Evolutionary conservation across 1,140 invertebrate genomes (phyloP).

Genomic region (Danaus plexippus): DNA sequence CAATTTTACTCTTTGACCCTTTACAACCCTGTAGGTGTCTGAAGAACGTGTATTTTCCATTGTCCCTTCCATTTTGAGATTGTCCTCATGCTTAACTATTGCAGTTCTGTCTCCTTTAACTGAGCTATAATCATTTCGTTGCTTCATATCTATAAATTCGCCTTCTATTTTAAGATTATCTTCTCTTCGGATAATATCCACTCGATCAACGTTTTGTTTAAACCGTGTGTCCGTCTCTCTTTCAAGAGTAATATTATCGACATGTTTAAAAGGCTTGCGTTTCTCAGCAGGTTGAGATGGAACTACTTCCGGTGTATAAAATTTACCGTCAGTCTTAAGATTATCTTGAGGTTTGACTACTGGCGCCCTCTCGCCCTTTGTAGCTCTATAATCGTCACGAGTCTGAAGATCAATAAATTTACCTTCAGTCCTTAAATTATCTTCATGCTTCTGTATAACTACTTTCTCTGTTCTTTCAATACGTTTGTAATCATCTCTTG

Average conservation of each 20-base stretch:
- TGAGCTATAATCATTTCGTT: constrained; percentile 70
- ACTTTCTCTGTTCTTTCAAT: constrained; percentile 73
- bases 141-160: constrained; percentile 74
- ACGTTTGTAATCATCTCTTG: constrained; percentile 73
- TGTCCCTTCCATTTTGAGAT: constrained; percentile 75
- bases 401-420: constrained; percentile 74
- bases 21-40: constrained; percentile 72
- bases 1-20: constrained; percentile 74
- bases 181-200: constrained; percentile 75
- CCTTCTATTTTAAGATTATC: constrained; percentile 80
- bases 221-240: constrained; percentile 70
- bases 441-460: constrained; percentile 73
- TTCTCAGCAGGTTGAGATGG: constrained; percentile 74
- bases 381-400: constrained; percentile 69
- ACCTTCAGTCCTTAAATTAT: constrained; percentile 78
- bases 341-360: constrained; percentile 77
- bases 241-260: constrained; percentile 76
- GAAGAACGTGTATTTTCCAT: constrained; percentile 68
- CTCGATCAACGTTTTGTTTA: constrained; percentile 73
- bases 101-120: constrained; percentile 72
- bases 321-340: constrained; percentile 75
- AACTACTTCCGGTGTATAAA: constrained; percentile 72
- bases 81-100: constrained; percentile 74
- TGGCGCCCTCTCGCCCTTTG: constrained; percentile 74
- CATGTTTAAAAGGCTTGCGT: constrained; percentile 72